These are phyloP conservation scores for Corbicula japonica DNA, from an alignment of 2,888 invertebrate species.

Conservation along the genomic window DNA sequence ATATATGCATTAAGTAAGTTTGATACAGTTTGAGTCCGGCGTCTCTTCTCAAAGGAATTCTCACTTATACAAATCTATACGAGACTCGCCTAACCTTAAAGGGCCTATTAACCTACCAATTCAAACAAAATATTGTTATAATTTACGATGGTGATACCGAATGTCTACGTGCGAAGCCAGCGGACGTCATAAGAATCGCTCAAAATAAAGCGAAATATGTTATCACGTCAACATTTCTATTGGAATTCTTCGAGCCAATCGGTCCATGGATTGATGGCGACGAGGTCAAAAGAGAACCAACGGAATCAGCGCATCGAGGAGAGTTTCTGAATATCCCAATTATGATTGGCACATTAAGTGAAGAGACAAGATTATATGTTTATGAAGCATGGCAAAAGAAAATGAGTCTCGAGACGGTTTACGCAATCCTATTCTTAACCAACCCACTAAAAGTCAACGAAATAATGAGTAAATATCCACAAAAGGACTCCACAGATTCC, in stretches of 20 bases:
- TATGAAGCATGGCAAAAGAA: constrained; percentile 74
- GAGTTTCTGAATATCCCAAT: constrained; percentile 70
- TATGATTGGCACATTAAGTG: constrained; percentile 76
- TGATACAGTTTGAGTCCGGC: neutral
- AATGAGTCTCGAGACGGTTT: constrained; percentile 59
- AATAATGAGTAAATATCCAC: constrained; percentile 68
- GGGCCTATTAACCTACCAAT: neutral
- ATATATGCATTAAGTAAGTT: neutral
- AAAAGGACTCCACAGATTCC: constrained; percentile 40
- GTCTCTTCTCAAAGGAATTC: neutral
- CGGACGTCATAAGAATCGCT: constrained; percentile 76
- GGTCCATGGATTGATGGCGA: constrained; percentile 79
- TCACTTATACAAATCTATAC: neutral
- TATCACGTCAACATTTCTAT: constrained; percentile 75
- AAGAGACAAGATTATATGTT: constrained; percentile 78
- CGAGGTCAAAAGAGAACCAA: constrained; percentile 71
- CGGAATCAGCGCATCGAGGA: constrained; percentile 65
- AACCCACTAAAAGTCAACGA: constrained; percentile 61
- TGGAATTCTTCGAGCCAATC: constrained; percentile 81
- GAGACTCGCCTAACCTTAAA: neutral
- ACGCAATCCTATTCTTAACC: constrained; percentile 65
- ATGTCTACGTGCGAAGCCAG: constrained; percentile 64
- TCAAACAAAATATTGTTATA: neutral
- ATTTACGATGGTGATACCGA: neutral
- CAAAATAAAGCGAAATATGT: constrained; percentile 64